Percentiles rank a stretch among this genome's conserved stretches.
phyloP scores from a whole-genome alignment of 2,888 invertebrate species.

The Rambutsinella grinnellia region DNA sequence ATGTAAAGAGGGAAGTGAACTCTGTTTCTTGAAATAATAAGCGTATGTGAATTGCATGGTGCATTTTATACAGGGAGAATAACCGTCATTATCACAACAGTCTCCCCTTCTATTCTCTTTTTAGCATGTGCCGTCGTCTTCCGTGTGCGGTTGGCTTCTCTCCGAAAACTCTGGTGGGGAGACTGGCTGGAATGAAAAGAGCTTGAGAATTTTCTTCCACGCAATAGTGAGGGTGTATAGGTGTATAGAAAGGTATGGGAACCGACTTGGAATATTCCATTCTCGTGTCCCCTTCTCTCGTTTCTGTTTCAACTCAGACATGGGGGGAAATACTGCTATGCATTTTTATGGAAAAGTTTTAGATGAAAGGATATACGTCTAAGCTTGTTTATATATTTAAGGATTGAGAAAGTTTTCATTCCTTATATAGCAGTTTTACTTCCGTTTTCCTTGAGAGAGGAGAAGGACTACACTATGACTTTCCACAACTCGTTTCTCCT shows the following conservation, averaged over 20 bases:
- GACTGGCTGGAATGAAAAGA: not conserved
- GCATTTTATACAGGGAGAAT: not conserved
- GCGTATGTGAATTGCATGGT: no score
- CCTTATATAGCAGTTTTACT: no score
- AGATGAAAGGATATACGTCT: no score
- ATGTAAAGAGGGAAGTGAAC: conserved; percentile 35
- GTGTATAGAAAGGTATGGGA: no score
- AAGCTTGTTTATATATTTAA: no score
- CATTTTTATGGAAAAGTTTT: no score
- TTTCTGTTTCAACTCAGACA: no score
- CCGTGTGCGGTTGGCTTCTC: conserved; percentile 33
- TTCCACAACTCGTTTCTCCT: conserved; percentile 1
- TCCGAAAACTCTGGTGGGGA: not conserved
- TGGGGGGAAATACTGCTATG: no score
- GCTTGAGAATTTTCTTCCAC: not conserved
- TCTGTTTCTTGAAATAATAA: no score
- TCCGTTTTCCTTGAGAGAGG: conserved; percentile 5
- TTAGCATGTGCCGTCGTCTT: conserved; percentile 17
- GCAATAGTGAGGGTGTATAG: not conserved
- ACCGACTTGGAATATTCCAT: no score
- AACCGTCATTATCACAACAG: not conserved
- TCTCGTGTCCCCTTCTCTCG: no score
- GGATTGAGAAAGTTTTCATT: no score
- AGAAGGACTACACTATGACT: conserved; percentile 1
- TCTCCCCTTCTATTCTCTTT: not conserved